Conservation (phyloP, 2,888 invertebrate species). For the Halocaridina rubra region DNA sequence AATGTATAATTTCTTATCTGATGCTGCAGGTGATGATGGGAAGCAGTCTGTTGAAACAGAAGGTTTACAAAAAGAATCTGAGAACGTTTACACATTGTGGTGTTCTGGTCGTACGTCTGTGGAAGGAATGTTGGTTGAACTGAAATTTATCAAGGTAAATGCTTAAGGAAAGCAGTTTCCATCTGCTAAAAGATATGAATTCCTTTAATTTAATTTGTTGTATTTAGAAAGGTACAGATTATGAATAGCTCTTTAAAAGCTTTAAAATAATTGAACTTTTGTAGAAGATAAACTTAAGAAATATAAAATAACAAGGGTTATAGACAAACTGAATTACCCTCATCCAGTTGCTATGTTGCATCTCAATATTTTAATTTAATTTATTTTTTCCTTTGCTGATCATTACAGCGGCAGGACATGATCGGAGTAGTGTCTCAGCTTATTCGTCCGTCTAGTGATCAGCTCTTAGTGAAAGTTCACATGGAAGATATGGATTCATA, state of each 20-base stretch:
- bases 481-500: conserved; percentile 93
- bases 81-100: conserved; percentile 94
- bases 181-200: no score
- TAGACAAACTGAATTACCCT: not conserved
- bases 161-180: no score
- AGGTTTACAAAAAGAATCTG: conserved; percentile 91
- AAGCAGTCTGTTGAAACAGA: conserved; percentile 61
- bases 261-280: not conserved
- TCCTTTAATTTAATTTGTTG: not conserved
- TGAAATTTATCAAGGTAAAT: conserved; percentile 77
- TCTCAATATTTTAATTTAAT: not conserved
- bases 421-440: conserved; percentile 56
- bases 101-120: conserved; percentile 95
- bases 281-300: not conserved
- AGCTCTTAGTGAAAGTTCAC: conserved; percentile 78
- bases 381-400: not conserved
- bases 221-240: not conserved
- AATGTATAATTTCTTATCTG: no score
- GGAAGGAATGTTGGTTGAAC: conserved; percentile 95
- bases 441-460: conserved; percentile 58
- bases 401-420: conserved; percentile 58
- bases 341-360: not conserved
- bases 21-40: conserved; percentile 52
- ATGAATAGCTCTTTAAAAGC: not conserved
- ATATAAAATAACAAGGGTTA: not conserved